Evolutionary conservation across 2,113 vertebrate genomes (phyloP), one percentile per base, ranked within the genome.

Genomic region (Engraulis encrasicolus): DNA sequence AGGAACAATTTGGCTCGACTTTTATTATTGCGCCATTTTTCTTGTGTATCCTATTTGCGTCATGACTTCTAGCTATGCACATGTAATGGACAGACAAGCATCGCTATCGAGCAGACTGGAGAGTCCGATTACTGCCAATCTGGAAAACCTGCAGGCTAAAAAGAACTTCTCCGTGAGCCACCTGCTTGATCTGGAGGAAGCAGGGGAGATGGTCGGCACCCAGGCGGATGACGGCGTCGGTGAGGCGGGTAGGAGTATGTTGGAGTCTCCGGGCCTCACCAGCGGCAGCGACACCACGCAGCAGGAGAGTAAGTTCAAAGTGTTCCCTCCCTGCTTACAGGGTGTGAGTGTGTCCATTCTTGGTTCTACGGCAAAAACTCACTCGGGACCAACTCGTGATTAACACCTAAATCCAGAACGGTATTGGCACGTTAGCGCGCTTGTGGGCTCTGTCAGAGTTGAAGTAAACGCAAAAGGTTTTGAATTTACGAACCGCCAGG

Each of bases 161-260:
- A 99, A 99, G 97, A 99, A 99, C 95, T 99, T 99, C 96, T 98
- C 98, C 5, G 97, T 99, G 85, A 99, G 98, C 94, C 98, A 99
- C 97, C 96, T 99, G 96, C 88, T 99, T 92, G 98, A 99, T 90
- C 97, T 99, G 93, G 98, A 99, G 87, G 98, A 99, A 89, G 97
- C 97, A 86, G 97, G 96, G 66, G 98, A 99, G 86, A 97, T 98
- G 96, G 97, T 96, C 80, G 97, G 96, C 52, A 94, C 92, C 18
- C 98, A 98, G 90, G 93, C 95, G 17, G 98, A 98, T 82, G 98
- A 99, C 85, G 93, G 95, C 80, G 96, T 95, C 84, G 97, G 95
- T 81, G 98, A 99, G 88, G 93, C 97, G 81, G 97, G 97, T 71
- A 94, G 97, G 91, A 96, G 94, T 91, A 94, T 98, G 93, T 95